A percentile compares a stretch with the other conserved stretches of the same genome.
Evolutionary conservation across 35 echinoderm and acorn worm genomes (phyloP).

Genomic region (Acanthaster planci): DNA sequence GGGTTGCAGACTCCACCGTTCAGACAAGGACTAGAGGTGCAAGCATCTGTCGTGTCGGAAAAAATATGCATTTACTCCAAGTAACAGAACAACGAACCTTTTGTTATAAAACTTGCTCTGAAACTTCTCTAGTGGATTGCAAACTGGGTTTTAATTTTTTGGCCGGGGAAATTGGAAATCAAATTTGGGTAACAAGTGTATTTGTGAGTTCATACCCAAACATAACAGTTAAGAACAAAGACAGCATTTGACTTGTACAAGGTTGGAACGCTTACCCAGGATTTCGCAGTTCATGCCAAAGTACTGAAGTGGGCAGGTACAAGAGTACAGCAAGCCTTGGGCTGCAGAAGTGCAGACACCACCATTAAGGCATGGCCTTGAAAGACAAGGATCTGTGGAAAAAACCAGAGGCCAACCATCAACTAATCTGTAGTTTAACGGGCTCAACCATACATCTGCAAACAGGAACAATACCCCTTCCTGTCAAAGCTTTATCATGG

Average conservation of each 20-base stretch:
- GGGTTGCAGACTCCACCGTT: constrained; percentile 51
- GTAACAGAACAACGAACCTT: too few species aligned
- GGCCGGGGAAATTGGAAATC: too few species aligned
- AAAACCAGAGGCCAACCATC: neutral
- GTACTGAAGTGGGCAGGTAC: neutral
- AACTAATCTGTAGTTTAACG: too few species aligned
- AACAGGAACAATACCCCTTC: neutral
- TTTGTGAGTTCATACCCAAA: too few species aligned
- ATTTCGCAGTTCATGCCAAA: constrained; percentile 36
- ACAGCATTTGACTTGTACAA: too few species aligned
- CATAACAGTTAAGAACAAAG: too few species aligned
- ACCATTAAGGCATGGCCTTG: constrained; percentile 43
- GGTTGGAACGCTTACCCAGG: neutral
- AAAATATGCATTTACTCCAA: too few species aligned
- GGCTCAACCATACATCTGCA: too few species aligned
- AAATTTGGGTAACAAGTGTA: too few species aligned
- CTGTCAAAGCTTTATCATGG: neutral
- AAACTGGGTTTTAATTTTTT: too few species aligned
- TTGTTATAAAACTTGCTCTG: too few species aligned
- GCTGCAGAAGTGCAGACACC: constrained; percentile 33
- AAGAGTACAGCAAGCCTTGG: neutral
- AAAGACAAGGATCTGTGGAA: constrained; percentile 46
- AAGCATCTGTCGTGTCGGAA: constrained; percentile 34
- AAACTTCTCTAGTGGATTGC: too few species aligned
- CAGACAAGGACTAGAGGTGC: constrained; percentile 23